Conservation (phyloP, 1,140 invertebrate genomes). For the Papilio aristodemus region DNA sequence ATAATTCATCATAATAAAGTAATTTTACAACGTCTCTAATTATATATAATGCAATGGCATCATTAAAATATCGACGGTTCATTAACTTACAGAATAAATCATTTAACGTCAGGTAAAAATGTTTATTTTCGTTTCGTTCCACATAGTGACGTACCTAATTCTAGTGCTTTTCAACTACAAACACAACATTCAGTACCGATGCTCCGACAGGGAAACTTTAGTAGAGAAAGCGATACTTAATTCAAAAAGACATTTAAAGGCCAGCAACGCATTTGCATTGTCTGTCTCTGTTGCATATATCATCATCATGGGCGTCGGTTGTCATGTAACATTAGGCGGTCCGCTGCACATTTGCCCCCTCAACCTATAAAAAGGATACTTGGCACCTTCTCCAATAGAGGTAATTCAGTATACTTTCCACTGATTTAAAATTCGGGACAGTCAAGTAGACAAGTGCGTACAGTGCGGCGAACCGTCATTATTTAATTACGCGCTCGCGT, state of each 20-base stretch:
- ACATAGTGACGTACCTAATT: background rate
- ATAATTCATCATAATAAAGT: slow-evolving; percentile 5
- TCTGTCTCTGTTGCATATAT: too few relatives aligned
- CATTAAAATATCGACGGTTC: background rate
- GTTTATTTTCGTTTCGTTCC: background rate
- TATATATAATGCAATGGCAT: background rate
- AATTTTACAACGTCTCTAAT: background rate
- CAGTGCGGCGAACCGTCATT: background rate
- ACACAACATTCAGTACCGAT: too few relatives aligned
- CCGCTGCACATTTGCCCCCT: too few relatives aligned
- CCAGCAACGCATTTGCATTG: too few relatives aligned
- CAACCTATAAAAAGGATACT: too few relatives aligned
- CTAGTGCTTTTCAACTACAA: background rate
- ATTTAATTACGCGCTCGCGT: slow-evolving; percentile 25
- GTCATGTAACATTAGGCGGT: too few relatives aligned
- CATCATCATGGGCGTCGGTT: too few relatives aligned
- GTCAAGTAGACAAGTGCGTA: background rate
- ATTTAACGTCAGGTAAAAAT: background rate
- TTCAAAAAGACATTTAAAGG: too few relatives aligned
- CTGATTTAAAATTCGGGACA: background rate
- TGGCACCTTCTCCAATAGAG: background rate
- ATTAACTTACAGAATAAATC: background rate
- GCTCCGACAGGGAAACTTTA: too few relatives aligned
- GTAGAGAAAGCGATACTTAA: too few relatives aligned
- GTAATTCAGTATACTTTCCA: background rate